These are phyloP conservation scores for Tinea pellionella DNA, from an alignment of 2,888 invertebrate species.

Conservation along the genomic window DNA sequence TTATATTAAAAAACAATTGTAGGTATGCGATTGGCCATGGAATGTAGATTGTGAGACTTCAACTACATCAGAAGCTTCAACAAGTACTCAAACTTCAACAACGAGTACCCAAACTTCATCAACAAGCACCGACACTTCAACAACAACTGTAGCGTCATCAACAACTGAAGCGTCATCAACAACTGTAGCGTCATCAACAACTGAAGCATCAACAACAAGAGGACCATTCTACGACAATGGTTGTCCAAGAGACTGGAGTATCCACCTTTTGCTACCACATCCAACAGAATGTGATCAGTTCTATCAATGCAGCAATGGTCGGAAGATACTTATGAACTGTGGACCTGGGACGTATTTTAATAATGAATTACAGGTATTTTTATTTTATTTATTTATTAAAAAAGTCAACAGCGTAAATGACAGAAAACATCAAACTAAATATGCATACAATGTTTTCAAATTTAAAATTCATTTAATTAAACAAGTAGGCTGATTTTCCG, in stretches of 20 bases:
- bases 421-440: no score
- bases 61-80: not conserved
- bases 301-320: conserved; percentile 36
- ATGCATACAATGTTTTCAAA: no score
- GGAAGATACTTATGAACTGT: conserved; percentile 27
- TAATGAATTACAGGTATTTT: conserved; percentile 29
- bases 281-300: conserved; percentile 33
- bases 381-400: no score
- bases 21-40: conserved; percentile 25
- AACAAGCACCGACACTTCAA: not conserved
- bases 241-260: conserved; percentile 27
- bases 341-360: conserved; percentile 31
- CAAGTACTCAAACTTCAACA: not conserved
- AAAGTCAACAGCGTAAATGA: no score
- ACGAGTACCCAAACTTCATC: not conserved
- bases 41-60: conserved; percentile 20
- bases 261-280: conserved; percentile 30
- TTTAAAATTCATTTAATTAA: no score
- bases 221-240: conserved; percentile 20
- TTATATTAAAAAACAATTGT: not conserved
- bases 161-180: conserved; percentile 10
- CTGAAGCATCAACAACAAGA: conserved; percentile 7
- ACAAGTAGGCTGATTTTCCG: no score
- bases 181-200: not conserved
- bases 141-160: not conserved